Conservation (phyloP, 2,888 invertebrate species). For the Chesias legatella region DNA sequence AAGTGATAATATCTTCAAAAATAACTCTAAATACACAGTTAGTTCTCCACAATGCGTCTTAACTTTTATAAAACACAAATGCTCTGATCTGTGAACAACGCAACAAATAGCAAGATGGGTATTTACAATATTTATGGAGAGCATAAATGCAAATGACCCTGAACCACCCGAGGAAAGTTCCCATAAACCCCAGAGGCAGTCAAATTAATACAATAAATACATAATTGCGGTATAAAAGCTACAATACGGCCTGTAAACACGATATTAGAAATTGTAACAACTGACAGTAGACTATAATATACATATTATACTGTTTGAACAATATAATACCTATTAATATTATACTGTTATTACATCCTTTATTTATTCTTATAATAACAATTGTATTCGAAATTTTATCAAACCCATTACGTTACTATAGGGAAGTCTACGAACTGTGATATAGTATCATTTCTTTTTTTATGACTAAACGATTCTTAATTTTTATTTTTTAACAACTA, state of each 20-base stretch:
- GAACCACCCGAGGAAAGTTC: slow-evolving; percentile 7
- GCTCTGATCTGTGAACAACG: not conserved
- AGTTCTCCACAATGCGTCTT: too few species aligned
- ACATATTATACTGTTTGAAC: slow-evolving; percentile 53
- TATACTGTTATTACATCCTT: slow-evolving; percentile 52
- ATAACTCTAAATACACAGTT: too few species aligned
- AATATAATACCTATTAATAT: too few species aligned
- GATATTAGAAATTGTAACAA: slow-evolving; percentile 45
- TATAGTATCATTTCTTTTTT: too few species aligned
- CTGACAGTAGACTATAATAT: slow-evolving; percentile 55
- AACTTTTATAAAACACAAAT: too few species aligned
- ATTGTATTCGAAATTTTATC: slow-evolving; percentile 50
- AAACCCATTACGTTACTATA: slow-evolving; percentile 50
- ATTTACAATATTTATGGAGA: slow-evolving; percentile 11
- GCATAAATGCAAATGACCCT: slow-evolving; percentile 7
- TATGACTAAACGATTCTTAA: too few species aligned
- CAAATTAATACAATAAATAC: slow-evolving; percentile 53
- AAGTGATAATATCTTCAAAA: too few species aligned
- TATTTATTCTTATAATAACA: slow-evolving; percentile 54
- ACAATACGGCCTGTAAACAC: slow-evolving; percentile 35
- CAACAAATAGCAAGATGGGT: slow-evolving; percentile 1
- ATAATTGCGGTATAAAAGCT: slow-evolving; percentile 52
- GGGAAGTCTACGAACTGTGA: slow-evolving; percentile 56
- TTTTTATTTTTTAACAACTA: too few species aligned
- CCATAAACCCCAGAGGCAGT: slow-evolving; percentile 37